phyloP scores from a whole-genome alignment of 2,888 invertebrate species.

The Imbricaverruca yamaguchii region DNA sequence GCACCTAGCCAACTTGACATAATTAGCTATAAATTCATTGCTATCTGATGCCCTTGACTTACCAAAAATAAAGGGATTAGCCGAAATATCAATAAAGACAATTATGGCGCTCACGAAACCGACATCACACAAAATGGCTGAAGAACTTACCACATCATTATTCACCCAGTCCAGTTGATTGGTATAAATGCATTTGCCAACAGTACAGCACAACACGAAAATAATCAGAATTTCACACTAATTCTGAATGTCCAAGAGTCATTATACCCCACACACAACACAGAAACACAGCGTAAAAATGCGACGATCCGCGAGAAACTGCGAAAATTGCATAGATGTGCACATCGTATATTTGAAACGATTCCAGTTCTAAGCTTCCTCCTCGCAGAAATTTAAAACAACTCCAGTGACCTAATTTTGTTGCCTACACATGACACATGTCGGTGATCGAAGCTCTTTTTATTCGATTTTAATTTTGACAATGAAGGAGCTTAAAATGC shows the following conservation, averaged over 20 bases:
- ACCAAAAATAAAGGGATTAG: too few species aligned
- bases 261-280: neutral
- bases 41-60: too few species aligned
- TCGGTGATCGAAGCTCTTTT: too few species aligned
- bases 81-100: neutral
- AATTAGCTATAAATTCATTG: too few species aligned
- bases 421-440: too few species aligned
- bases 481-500: neutral
- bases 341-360: neutral
- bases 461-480: neutral
- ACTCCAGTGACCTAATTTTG: too few species aligned
- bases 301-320: neutral
- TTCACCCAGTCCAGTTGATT: neutral
- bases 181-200: neutral
- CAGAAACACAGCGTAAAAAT: neutral
- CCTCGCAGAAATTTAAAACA: too few species aligned
- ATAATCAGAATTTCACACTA: neutral
- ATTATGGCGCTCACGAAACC: neutral
- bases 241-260: neutral
- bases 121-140: slow-evolving; percentile 8
- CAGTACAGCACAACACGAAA: neutral
- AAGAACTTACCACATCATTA: neutral
- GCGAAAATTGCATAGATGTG: slow-evolving; percentile 11
- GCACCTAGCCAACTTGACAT: too few species aligned
- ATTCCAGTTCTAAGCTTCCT: neutral